Conservation (phyloP, 2,797 vertebrate species). For the Phrynocephalus guinanensis region DNA sequence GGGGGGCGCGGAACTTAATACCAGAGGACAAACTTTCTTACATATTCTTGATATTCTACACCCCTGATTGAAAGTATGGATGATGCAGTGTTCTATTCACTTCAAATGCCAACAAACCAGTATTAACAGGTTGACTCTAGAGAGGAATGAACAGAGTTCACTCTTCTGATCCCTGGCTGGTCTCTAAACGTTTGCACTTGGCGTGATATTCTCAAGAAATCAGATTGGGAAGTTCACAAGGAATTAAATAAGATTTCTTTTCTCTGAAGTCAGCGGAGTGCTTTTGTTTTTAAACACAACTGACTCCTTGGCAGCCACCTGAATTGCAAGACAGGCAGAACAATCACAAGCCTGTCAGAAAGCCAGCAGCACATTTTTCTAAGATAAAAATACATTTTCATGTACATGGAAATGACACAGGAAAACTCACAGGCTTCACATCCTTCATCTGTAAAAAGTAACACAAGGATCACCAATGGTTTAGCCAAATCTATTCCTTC, state of each 20-base stretch:
- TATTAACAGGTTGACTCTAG: neutral
- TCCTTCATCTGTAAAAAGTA: constrained; percentile 10
- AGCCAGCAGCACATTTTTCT: constrained; percentile 16
- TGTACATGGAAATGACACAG: constrained; percentile 51
- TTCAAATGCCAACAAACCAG: neutral
- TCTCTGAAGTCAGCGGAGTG: constrained; percentile 50
- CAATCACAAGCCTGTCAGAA: neutral
- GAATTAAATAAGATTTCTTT: constrained; percentile 67
- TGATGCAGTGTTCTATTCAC: neutral
- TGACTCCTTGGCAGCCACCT: neutral
- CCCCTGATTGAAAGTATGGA: constrained; percentile 3
- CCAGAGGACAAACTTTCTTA: neutral
- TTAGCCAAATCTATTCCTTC: constrained; percentile 40
- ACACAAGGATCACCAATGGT: neutral
- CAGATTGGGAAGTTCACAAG: constrained; percentile 47
- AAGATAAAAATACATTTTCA: constrained; percentile 18
- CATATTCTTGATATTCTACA: neutral
- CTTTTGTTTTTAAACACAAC: neutral
- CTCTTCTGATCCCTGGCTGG: neutral
- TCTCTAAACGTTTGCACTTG: neutral
- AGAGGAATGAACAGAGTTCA: neutral
- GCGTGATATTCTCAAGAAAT: constrained; percentile 9
- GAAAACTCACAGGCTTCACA: constrained; percentile 15
- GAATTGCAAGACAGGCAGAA: neutral
- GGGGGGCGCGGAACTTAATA: neutral